Evolutionary conservation across 2,113 vertebrate genomes (phyloP), one percentile per base, ranked within the genome.

Genomic region (Enhydra lutris): DNA sequence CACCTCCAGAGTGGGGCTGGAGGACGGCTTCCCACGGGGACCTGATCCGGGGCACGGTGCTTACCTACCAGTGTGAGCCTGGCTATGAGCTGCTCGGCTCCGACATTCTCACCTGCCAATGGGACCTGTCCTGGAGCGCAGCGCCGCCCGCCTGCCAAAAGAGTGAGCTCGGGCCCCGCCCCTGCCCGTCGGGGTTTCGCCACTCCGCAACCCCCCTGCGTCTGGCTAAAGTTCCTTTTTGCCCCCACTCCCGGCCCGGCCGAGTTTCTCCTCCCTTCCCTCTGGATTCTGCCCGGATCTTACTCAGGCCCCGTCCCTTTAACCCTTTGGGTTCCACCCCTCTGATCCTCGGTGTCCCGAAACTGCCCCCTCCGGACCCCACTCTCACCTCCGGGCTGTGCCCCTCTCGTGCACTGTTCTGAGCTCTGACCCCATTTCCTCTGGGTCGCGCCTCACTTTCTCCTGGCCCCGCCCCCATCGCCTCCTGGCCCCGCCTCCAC

Each of bases 91-190:
- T 99, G 94, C 99, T 99, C 0, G 99, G 99, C 96, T 99, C 99
- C 7, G 99, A 99, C 98, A 99, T 99, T 93, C 99, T 99, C 97
- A 99, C 99, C 94, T 99, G 99, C 98, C 99, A 99, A 95, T 99
- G 99, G 99, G 99, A 99, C 98, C 98, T 99, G 47, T 99, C 99
- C 80, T 99, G 99, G 99, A 99, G 99, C 98, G 99, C 99, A 65
- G 99, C 98, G 78, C 99, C 99, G 0, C 99, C 99, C 1, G 99
- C 99, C 71, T 99, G 99, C 98, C 99, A 99, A 90, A 99, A 99
- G 98, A 99, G 99, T 99, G 96, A 99, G 98, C 61, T 14, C 8
- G 7, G 29, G 36, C 39, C 4, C 74, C 13, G 29, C 45, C 79
- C 57, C 61, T 18, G 59, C 31, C 42, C 84, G 1, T 42, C 17